Base-by-base conservation (phyloP, 2,797 vertebrate species). In the Poecilia velifera region DNA sequence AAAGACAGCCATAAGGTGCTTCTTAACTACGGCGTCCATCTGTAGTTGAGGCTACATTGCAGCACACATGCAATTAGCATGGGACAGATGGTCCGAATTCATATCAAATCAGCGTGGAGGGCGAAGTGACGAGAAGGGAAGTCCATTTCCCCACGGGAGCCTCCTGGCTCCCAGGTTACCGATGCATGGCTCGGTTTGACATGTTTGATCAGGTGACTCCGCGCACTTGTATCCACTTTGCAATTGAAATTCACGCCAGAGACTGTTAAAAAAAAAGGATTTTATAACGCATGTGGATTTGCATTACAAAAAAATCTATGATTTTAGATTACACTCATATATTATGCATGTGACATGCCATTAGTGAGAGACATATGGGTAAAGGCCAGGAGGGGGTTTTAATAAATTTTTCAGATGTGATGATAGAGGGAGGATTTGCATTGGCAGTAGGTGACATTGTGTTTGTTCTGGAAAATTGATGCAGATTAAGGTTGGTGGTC, bases 71-170 rank as follows among this genome's bases (percentile, higher is more conserved):
- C 92, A 93, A 91, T 92, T 94, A 93, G 90, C 81, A 5, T 76
- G 43, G 82, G 89, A 89, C 91, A 94, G 93, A 94, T 93, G 93
- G 90, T 88, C 76, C 73, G 84, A 83, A 90, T 91, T 95, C 92
- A 92, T 86, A 84, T 92, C 85, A 86, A 90, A 91, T 92, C 91
- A 91, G 77, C 84, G 84, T 73, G 12, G 64, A 76, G 77, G 78
- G 81, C 82, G 79, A 87, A 84, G 80, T 77, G 89, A 94, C 84
- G 81, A 89, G 73, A 77, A 80, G 90, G 88, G 87, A 88, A 84
- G 88, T 84, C 87, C 49, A 6, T 80, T 16, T 75, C 81, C 90
- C 89, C 88, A n/a, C 1, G 80, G 87, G 80, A 74, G 46, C n/a
- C 36, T 16, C 46, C 75, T 9, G 6, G 82, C 78, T 78, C 73